Evolutionary conservation across 2,113 vertebrate genomes (phyloP).

Genomic region (Hippolais icterina): DNA sequence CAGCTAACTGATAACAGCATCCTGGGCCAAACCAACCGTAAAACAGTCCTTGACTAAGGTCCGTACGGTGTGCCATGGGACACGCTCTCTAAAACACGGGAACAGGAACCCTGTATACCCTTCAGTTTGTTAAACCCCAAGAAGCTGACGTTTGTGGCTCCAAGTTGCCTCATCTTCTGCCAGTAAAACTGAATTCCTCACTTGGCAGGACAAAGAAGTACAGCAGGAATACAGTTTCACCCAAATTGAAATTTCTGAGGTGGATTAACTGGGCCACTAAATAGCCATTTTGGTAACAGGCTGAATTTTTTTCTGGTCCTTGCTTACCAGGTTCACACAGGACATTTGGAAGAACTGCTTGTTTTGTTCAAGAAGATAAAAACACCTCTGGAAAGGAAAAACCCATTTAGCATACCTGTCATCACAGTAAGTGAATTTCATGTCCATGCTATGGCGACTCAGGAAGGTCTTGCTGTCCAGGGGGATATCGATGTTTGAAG

Average conservation of each 20-base stretch:
- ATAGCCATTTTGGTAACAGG: not conserved
- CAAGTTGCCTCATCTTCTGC: not conserved
- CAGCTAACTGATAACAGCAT: not conserved
- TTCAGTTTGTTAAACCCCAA: not conserved
- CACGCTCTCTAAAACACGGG: fast-evolving
- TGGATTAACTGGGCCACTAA: not conserved
- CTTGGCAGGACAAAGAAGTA: not conserved
- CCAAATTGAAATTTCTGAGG: not conserved
- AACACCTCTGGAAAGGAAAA: not conserved
- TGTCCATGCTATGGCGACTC: conserved; percentile 97
- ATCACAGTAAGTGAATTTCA: conserved; percentile 96
- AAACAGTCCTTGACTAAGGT: not conserved
- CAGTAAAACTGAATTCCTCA: not conserved
- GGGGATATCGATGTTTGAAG: conserved; percentile 90
- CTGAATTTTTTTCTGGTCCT: not conserved
- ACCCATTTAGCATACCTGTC: conserved; percentile 77
- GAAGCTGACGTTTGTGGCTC: not conserved
- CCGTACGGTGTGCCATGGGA: not conserved
- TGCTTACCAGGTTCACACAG: not conserved
- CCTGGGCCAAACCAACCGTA: not conserved
- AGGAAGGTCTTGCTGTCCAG: conserved; percentile 92
- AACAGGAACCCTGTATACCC: not conserved
- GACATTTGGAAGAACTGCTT: not conserved
- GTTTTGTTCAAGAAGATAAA: not conserved
- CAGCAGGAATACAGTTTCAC: not conserved